Evolutionary conservation across 1,140 invertebrate species (phyloP).

Genomic region (Pectinophora gossypiella): DNA sequence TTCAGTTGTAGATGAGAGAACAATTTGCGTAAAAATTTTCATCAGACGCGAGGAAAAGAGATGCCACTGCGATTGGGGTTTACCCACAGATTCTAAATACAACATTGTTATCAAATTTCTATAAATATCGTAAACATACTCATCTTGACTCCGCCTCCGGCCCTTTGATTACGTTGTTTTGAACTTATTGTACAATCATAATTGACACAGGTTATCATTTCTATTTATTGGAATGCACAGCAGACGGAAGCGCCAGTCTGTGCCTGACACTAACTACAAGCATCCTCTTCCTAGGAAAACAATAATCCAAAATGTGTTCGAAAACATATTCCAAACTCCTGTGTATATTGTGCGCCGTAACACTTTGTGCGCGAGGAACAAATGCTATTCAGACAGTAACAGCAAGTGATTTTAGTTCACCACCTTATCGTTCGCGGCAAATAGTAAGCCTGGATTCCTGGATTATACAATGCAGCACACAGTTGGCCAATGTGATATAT

Average conservation of each 20-base stretch:
- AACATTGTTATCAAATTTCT: constrained; percentile 56
- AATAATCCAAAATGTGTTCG: constrained; percentile 38
- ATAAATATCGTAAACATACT: constrained; percentile 60
- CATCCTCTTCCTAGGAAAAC: not conserved
- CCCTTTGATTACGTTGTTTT: constrained; percentile 65
- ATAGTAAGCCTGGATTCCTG: constrained; percentile 39
- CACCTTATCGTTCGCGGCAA: no score
- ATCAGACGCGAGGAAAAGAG: not conserved
- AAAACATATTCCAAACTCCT: constrained; percentile 30
- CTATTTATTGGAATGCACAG: constrained; percentile 59
- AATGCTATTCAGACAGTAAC: no score
- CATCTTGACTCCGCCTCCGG: constrained; percentile 36
- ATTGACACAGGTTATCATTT: constrained; percentile 66
- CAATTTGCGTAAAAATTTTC: no score
- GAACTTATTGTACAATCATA: constrained; percentile 57
- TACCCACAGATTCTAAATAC: constrained; percentile 40
- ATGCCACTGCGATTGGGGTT: not conserved
- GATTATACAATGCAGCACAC: constrained; percentile 40
- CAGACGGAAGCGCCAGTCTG: constrained; percentile 56
- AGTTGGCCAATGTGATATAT: constrained; percentile 22
- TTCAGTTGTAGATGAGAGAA: no score
- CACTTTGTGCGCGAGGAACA: constrained; percentile 35
- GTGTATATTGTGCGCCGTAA: constrained; percentile 35
- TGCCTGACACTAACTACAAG: constrained; percentile 10
- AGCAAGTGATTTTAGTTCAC: no score